Conservation (phyloP, 2,888 invertebrate species). For the Dolichomitus sp. region DNA sequence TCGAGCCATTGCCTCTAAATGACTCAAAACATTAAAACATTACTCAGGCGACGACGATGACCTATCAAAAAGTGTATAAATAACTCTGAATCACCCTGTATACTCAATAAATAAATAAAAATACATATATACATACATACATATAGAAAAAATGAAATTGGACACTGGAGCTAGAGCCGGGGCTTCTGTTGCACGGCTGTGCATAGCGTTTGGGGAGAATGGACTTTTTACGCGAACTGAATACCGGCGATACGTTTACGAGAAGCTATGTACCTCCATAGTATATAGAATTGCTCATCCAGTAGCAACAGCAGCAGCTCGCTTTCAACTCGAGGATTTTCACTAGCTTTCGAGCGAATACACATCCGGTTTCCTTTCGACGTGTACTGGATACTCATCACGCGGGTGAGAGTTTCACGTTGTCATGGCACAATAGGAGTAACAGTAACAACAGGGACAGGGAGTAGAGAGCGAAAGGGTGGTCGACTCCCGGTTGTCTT, state of each 20-base stretch:
- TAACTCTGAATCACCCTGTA: no score
- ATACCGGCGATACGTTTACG: constrained; percentile 26
- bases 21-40: no score
- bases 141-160: background rate
- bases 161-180: constrained; percentile 6
- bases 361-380: constrained; percentile 53
- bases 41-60: no score
- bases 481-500: background rate
- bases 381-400: constrained; percentile 26
- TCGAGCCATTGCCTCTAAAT: no score
- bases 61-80: no score
- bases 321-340: constrained; percentile 33
- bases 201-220: background rate
- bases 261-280: background rate
- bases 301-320: constrained; percentile 17
- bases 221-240: background rate
- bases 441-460: constrained; percentile 8
- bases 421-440: constrained; percentile 17
- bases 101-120: background rate
- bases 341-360: constrained; percentile 35
- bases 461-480: constrained; percentile 20
- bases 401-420: constrained; percentile 35
- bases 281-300: constrained; percentile 8
- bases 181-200: background rate
- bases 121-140: background rate